Evolutionary conservation across 2,888 invertebrate genomes (phyloP).

Genomic region (Orchesella flavescens): DNA sequence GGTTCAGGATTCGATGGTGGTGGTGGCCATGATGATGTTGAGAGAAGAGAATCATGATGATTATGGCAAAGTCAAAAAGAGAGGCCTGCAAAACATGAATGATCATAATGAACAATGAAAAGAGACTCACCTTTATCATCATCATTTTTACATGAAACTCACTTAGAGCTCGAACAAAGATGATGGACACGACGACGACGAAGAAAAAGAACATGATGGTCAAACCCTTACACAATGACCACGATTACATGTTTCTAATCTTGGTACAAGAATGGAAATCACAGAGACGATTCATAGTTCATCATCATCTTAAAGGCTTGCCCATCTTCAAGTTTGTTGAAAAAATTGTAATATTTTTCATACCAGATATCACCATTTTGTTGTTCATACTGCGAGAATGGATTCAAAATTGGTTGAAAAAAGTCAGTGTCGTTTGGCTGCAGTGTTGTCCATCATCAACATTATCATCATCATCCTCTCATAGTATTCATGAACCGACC

Average conservation of each 20-base stretch:
- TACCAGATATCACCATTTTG: conserved; percentile 10
- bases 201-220: too few relatives aligned
- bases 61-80: neutral
- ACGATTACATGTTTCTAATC: neutral
- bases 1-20: too few relatives aligned
- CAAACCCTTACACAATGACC: neutral
- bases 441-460: conserved; percentile 17
- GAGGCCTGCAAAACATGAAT: neutral
- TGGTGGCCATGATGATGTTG: too few relatives aligned
- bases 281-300: neutral
- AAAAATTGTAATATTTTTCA: neutral
- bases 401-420: conserved; percentile 3
- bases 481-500: conserved; percentile 56
- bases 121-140: too few relatives aligned
- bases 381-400: neutral
- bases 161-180: too few relatives aligned
- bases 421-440: conserved; percentile 12
- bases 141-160: too few relatives aligned
- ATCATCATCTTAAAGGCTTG: conserved; percentile 2
- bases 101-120: conserved; percentile 5
- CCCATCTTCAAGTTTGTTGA: neutral
- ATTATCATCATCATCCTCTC: too few relatives aligned
- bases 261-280: neutral
- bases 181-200: too few relatives aligned
- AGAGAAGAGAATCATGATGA: neutral